phyloP scores from a whole-genome alignment of 2,888 invertebrate species.

The Drosophila setosimentum region DNA sequence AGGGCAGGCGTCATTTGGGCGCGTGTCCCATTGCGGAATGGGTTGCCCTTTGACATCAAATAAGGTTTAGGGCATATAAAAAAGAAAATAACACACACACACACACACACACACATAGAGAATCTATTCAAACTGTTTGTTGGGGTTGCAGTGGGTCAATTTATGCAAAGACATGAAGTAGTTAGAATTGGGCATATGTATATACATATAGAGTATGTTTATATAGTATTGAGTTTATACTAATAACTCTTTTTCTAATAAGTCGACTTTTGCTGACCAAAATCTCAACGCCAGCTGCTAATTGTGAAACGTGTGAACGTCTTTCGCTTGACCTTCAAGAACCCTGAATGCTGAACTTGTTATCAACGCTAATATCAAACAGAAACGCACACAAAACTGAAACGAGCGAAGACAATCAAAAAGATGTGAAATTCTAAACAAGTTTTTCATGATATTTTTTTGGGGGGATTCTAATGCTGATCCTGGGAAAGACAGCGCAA shows the following conservation, averaged over 20 bases:
- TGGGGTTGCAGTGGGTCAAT: conserved; percentile 51
- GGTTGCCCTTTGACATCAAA: conserved; percentile 56
- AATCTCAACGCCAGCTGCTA: conserved; percentile 71
- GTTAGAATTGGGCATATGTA: not conserved
- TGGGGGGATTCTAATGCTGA: conserved; percentile 36
- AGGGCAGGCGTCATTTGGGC: conserved; percentile 33
- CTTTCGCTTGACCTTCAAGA: conserved; percentile 71
- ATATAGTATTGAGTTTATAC: not conserved
- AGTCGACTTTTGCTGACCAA: conserved; percentile 10
- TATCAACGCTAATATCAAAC: conserved; percentile 70
- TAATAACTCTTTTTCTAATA: conserved; percentile 27
- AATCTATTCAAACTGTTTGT: conserved; percentile 6
- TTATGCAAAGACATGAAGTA: conserved; percentile 55
- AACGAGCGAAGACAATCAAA: conserved; percentile 26
- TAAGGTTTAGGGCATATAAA: conserved; percentile 43
- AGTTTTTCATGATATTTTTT: conserved; percentile 58
- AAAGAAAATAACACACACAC: conserved; percentile 6
- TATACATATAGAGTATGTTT: not conserved
- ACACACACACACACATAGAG: conserved; percentile 3
- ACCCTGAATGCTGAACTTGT: conserved; percentile 63
- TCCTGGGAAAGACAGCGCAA: conserved; percentile 67
- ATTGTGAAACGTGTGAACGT: conserved; percentile 78
- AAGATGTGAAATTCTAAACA: conserved; percentile 64
- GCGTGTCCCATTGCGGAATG: conserved; percentile 76
- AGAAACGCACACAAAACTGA: conserved; percentile 32